These are phyloP conservation scores for Alligator sinensis DNA, from an alignment of 2,113 vertebrate species.

Conservation along the genomic window DNA sequence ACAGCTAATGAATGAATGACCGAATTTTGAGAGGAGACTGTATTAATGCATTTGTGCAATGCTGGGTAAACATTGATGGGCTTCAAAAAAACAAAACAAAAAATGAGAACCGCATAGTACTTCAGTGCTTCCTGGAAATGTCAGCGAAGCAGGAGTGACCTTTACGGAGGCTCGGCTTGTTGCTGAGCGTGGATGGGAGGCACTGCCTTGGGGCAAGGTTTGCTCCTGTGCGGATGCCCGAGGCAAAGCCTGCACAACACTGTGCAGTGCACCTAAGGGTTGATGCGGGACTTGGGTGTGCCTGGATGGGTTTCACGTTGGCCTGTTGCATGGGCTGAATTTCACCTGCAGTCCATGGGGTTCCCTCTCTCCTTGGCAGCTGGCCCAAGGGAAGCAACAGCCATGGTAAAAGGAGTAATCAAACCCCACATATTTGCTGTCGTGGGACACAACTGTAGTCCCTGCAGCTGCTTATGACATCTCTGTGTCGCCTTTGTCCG, in stretches of 20 bases:
- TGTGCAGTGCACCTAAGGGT: neutral
- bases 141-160: neutral
- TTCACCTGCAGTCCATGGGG: neutral
- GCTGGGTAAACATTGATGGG: neutral
- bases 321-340: neutral
- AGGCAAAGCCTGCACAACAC: neutral
- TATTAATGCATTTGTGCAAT: neutral
- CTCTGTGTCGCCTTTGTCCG: neutral
- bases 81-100: neutral
- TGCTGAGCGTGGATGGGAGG: neutral
- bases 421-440: neutral
- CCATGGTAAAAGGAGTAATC: neutral
- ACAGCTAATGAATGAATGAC: neutral
- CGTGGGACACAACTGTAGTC: neutral
- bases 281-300: neutral
- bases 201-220: neutral
- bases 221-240: neutral
- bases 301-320: neutral
- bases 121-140: neutral
- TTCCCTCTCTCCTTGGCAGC: neutral
- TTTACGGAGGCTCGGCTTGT: neutral
- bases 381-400: neutral
- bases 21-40: neutral
- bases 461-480: neutral
- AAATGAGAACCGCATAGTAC: neutral